A percentile compares a stretch with the other conserved stretches of the same genome.
Evolutionary conservation across 1,140 invertebrate genomes (phyloP).

Genomic region (Hyles euphorbiae): DNA sequence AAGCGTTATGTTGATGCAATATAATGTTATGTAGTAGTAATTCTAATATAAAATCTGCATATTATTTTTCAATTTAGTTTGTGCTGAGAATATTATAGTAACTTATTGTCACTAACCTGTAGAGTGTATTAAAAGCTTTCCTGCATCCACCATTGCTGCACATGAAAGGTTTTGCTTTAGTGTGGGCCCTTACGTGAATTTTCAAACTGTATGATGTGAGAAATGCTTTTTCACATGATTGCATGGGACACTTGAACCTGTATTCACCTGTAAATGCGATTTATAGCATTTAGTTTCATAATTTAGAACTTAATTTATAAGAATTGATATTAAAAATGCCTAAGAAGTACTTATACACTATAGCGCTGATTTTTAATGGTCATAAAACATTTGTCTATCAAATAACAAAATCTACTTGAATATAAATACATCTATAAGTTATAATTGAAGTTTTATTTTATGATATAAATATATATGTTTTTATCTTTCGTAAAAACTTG

Average conservation of each 20-base stretch:
- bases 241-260: slow-evolving; percentile 92
- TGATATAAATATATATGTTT: too few relatives aligned
- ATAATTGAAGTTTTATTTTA: too few relatives aligned
- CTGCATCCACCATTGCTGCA: slow-evolving; percentile 86
- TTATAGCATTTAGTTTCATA: neutral
- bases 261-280: slow-evolving; percentile 87
- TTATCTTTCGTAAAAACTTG: too few relatives aligned
- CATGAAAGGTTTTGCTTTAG: slow-evolving; percentile 94
- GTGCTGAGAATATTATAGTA: neutral
- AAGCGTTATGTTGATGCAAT: neutral
- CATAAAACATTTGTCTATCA: too few relatives aligned
- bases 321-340: too few relatives aligned
- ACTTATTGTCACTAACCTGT: slow-evolving; percentile 78
- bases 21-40: too few relatives aligned
- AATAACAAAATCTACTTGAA: too few relatives aligned
- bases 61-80: neutral
- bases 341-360: too few relatives aligned
- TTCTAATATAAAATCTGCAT: too few relatives aligned
- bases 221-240: slow-evolving; percentile 93
- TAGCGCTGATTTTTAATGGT: too few relatives aligned
- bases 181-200: slow-evolving; percentile 96
- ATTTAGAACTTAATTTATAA: too few relatives aligned
- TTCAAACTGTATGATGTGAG: slow-evolving; percentile 96
- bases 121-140: slow-evolving; percentile 96
- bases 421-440: too few relatives aligned